A percentile compares a stretch with the other conserved stretches of the same genome.
Conservation (phyloP, 1,140 invertebrate genomes). For the Pogonomyrmex barbatus region DNA sequence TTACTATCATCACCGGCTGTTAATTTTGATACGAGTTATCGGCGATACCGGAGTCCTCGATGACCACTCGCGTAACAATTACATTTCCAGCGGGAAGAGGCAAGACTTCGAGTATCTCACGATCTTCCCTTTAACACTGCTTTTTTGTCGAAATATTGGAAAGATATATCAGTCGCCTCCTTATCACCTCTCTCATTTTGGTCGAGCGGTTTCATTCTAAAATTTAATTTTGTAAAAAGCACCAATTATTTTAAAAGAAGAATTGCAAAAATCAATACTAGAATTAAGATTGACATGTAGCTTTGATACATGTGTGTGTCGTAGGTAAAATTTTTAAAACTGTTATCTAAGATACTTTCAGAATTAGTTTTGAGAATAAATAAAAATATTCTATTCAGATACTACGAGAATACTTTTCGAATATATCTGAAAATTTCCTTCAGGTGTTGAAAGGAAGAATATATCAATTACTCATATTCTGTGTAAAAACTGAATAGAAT, state of each 20-base stretch:
- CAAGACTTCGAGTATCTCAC: conserved; percentile 17
- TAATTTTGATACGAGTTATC: conserved; percentile 64
- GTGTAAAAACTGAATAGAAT: neutral
- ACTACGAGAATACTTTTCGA: neutral
- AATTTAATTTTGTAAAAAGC: neutral
- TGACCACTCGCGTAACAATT: neutral
- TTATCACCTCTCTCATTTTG: neutral
- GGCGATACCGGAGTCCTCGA: conserved; percentile 7
- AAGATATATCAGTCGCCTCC: neutral
- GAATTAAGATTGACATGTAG: neutral
- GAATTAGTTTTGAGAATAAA: neutral
- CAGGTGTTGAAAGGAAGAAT: neutral
- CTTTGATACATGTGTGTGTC: neutral
- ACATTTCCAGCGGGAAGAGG: neutral
- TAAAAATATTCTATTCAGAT: neutral
- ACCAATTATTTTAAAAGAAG: neutral
- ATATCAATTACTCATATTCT: neutral
- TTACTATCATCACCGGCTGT: conserved; percentile 68
- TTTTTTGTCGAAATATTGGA: neutral
- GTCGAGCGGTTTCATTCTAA: neutral
- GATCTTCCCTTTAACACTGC: neutral
- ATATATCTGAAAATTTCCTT: neutral
- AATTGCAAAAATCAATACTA: neutral
- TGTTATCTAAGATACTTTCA: neutral
- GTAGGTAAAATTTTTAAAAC: neutral